These are phyloP conservation scores for Acromyrmex charruanus DNA, from an alignment of 1,140 invertebrate species.

Conservation along the genomic window DNA sequence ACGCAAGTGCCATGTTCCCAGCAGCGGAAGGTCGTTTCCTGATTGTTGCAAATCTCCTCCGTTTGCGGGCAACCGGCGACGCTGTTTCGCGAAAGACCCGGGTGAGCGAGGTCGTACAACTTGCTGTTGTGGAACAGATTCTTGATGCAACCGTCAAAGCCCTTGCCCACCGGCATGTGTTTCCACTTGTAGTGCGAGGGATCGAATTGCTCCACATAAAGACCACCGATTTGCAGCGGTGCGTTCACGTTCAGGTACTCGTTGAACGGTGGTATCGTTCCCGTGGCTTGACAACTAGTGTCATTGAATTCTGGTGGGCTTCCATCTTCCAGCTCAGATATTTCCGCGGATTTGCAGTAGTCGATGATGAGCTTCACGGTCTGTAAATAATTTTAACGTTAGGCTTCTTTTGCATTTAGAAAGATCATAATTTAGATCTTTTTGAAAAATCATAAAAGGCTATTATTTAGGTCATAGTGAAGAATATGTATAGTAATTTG, in stretches of 20 bases:
- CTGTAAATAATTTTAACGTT: conserved; percentile 76
- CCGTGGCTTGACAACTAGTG: conserved; percentile 94
- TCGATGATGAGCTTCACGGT: conserved; percentile 96
- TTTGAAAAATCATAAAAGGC: background rate
- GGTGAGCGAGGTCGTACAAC: conserved; percentile 96
- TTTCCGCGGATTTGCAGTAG: conserved; percentile 94
- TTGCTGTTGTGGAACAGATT: conserved; percentile 98
- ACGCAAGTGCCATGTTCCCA: conserved; percentile 97
- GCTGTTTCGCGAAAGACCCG: conserved; percentile 94
- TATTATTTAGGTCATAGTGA: background rate
- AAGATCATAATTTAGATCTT: background rate
- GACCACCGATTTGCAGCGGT: conserved; percentile 96
- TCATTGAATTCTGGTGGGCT: conserved; percentile 95
- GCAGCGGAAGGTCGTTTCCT: conserved; percentile 93
- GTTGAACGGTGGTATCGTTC: conserved; percentile 96
- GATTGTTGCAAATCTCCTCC: conserved; percentile 94
- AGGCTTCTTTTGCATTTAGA: background rate
- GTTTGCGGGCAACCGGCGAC: conserved; percentile 95
- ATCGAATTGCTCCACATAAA: conserved; percentile 95
- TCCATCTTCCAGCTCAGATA: conserved; percentile 95
- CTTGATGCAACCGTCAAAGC: conserved; percentile 97
- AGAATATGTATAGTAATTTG: background rate
- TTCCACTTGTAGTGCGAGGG: conserved; percentile 95
- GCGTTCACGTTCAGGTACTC: conserved; percentile 98
- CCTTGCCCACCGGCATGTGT: conserved; percentile 94